Base-by-base conservation (phyloP, 1,140 invertebrate genomes). In the Listronotus oregonensis region DNA sequence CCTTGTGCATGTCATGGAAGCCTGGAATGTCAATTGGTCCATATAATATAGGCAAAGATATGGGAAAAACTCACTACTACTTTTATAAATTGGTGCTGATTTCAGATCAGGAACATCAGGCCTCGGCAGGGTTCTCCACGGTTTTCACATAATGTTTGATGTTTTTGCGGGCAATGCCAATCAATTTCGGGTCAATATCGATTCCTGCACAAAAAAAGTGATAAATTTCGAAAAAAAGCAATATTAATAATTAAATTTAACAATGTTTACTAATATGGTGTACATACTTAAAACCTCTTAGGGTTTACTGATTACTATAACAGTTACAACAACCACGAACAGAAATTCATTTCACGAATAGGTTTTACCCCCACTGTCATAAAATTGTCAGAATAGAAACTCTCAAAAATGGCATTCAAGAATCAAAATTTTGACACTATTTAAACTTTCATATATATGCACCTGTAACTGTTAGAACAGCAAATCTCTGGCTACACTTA, bases 141-240 rank as follows among this genome's bases (percentile, higher is more conserved):
- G 62, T 82, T 73, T 86, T 86, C 37, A 91, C 83, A 76, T 92
- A 94, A 81, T 94, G 85, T 60, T 88, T 85, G 43, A 95, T 83
- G 77, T 95, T 95, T 75, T 89, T 91, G 56, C 88, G 84, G 3
- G 94, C 94, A 54, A 88, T 85, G 8, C 87, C 84, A 69, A 99
- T 93, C 55, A 99, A 83, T 61, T 90, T 88, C 34, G 87, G 81
- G 83, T 99, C 97, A 73, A 99, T 98, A 78, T 99, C 97, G 46
- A 99, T 90, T 39, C 97, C 97, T 39, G 94, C 12, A 47, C 34
- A 40, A 31, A 62, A 62, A 1, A 12, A 37, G 8, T 5, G 1
- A 27, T n/a, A n/a, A n/a, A n/a, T n/a, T n/a, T n/a, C n/a, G n/a
- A n/a, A n/a, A n/a, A n/a, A n/a, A n/a, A n/a, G n/a, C n/a, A n/a